These are phyloP conservation scores for Pseudomyrmex pallidus DNA, from an alignment of 1,140 invertebrate species.

Conservation along the genomic window DNA sequence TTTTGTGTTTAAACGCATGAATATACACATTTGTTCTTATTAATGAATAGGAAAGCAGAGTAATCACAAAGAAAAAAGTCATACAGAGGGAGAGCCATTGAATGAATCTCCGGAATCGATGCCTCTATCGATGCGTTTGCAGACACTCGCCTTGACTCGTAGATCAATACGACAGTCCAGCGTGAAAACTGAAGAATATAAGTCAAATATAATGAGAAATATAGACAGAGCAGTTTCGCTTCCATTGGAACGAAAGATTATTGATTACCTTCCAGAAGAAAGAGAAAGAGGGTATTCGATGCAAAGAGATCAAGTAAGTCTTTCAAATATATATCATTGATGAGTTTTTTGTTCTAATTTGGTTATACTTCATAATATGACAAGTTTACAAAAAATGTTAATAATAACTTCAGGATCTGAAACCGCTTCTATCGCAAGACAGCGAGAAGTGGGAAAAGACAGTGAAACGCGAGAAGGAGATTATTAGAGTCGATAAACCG, in stretches of 20 bases:
- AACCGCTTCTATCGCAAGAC: constrained; percentile 69
- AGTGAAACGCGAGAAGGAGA: constrained; percentile 76
- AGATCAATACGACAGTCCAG: constrained; percentile 77
- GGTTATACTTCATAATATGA: background rate
- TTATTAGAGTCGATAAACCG: constrained; percentile 76
- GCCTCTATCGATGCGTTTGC: constrained; percentile 75
- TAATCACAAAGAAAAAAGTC: constrained; percentile 54
- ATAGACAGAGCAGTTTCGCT: constrained; percentile 81
- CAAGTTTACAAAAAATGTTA: background rate
- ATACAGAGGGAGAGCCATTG: constrained; percentile 59
- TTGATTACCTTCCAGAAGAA: constrained; percentile 66
- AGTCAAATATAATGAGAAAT: constrained; percentile 68
- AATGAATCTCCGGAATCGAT: constrained; percentile 69
- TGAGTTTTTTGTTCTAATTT: background rate
- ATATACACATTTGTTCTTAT: background rate
- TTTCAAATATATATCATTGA: constrained; percentile 12
- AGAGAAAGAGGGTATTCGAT: constrained; percentile 81
- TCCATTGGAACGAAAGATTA: constrained; percentile 78
- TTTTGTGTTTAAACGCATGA: background rate
- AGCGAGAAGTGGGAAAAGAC: constrained; percentile 62
- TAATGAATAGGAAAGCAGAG: constrained; percentile 34
- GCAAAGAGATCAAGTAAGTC: constrained; percentile 78
- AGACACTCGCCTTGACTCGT: constrained; percentile 72
- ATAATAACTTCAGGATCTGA: constrained; percentile 71
- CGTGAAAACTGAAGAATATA: constrained; percentile 75